These are phyloP conservation scores for Augiades crinisus DNA, from an alignment of 2,888 invertebrate genomes.

Conservation along the genomic window DNA sequence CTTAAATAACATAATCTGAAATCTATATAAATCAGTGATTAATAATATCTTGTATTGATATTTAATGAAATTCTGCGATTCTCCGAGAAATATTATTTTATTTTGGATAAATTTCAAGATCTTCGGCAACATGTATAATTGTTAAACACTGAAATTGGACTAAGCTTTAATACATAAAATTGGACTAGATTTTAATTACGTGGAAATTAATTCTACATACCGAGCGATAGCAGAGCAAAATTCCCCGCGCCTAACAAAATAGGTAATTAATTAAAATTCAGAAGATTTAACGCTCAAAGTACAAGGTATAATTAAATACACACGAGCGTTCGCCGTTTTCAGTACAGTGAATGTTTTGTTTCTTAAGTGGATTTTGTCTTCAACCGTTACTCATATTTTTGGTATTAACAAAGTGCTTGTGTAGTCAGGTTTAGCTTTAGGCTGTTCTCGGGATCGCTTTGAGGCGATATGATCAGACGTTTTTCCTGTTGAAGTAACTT, in stretches of 20 bases:
- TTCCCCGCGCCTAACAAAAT: conserved; percentile 5
- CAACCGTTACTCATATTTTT: too few species aligned
- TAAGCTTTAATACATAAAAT: conserved; percentile 9
- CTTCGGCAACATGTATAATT: background rate
- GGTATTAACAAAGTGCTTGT: too few species aligned
- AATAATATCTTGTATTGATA: too few species aligned
- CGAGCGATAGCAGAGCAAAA: conserved; percentile 2
- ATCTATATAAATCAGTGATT: too few species aligned
- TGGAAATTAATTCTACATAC: conserved; percentile 16
- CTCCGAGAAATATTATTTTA: too few species aligned
- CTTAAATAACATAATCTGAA: too few species aligned
- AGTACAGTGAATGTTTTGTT: background rate
- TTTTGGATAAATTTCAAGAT: background rate
- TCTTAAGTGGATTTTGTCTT: background rate
- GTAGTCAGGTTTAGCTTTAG: too few species aligned
- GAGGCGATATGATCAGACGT: too few species aligned
- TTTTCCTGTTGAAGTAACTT: too few species aligned
- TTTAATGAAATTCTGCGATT: too few species aligned
- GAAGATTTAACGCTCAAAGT: conserved; percentile 9
- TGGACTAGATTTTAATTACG: conserved; percentile 11
- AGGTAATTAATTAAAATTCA: conserved; percentile 23
- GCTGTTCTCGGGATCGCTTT: too few species aligned
- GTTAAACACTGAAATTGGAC: background rate
- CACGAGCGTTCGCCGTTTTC: background rate
- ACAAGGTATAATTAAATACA: conserved; percentile 3